These are phyloP conservation scores for Columbina picui DNA, from an alignment of 2,113 vertebrate species.

Conservation along the genomic window DNA sequence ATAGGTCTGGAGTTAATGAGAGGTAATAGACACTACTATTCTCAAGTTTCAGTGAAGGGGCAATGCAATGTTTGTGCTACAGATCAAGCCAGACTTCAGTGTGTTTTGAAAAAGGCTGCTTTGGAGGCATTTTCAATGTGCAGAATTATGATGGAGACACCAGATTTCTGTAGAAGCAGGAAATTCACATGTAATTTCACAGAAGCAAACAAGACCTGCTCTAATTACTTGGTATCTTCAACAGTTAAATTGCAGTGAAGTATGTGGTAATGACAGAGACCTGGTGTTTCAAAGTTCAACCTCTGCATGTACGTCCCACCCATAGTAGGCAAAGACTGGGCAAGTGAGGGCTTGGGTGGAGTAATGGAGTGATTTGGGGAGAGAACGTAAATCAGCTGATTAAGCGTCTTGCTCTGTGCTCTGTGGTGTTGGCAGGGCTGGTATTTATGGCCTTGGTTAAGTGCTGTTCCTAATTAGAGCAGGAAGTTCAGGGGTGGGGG, in stretches of 20 bases:
- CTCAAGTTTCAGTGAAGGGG: constrained; percentile 67
- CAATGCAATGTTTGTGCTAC: background rate
- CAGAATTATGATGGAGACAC: background rate
- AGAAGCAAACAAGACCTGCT: background rate
- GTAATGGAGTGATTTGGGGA: background rate
- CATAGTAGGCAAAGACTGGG: background rate
- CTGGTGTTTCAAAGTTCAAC: background rate
- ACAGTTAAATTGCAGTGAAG: background rate
- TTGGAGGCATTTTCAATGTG: background rate
- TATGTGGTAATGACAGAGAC: background rate
- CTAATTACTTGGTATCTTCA: background rate
- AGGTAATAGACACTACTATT: constrained; percentile 68
- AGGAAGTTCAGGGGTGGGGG: background rate
- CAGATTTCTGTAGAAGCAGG: background rate
- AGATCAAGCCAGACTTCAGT: background rate
- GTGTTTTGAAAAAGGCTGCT: background rate
- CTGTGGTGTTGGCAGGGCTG: background rate
- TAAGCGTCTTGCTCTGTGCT: rapidly evolving
- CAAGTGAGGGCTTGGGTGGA: background rate
- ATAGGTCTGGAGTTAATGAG: constrained; percentile 64
- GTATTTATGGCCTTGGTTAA: constrained; percentile 8
- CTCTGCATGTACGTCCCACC: background rate
- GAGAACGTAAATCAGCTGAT: constrained; percentile 11
- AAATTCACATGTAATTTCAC: background rate
- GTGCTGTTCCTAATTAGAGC: constrained; percentile 1